Conservation (phyloP, 2,888 invertebrate species). For the Chesias legatella region DNA sequence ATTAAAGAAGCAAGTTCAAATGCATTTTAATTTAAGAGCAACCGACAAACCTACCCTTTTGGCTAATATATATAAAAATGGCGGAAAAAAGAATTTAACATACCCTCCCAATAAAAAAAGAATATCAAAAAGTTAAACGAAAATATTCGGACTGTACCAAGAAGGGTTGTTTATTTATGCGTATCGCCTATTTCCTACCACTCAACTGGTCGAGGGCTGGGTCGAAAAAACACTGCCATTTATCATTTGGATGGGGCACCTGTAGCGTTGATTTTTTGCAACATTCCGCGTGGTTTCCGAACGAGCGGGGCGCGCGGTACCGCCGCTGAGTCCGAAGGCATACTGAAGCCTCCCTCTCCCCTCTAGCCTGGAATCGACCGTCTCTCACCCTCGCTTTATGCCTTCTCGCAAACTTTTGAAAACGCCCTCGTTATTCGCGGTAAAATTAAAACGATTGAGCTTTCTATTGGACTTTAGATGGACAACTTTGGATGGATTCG, state of each 20-base stretch:
- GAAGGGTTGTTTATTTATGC: constrained; percentile 43
- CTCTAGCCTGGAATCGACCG: constrained; percentile 48
- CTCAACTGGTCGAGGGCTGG: constrained; percentile 44
- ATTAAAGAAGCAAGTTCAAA: too few relatives aligned
- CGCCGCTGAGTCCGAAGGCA: constrained; percentile 42
- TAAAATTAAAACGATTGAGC: constrained; percentile 55
- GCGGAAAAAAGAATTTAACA: too few relatives aligned
- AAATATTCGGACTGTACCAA: constrained; percentile 14
- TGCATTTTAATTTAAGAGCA: too few relatives aligned
- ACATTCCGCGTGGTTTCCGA: constrained; percentile 45
- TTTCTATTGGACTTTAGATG: constrained; percentile 29
- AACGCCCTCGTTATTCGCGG: constrained; percentile 51
- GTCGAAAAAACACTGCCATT: constrained; percentile 54
- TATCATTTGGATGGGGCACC: constrained; percentile 57
- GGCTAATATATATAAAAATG: too few relatives aligned
- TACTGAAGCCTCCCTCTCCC: constrained; percentile 50
- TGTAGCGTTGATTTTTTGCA: constrained; percentile 55
- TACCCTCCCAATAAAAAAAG: background rate
- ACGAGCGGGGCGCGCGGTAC: constrained; percentile 43
- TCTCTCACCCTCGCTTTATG: constrained; percentile 47
- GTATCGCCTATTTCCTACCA: constrained; percentile 46
- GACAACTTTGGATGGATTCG: constrained; percentile 4
- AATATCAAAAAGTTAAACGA: constrained; percentile 16
- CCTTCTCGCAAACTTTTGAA: constrained; percentile 39
- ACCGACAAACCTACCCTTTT: too few relatives aligned